Evolutionary conservation across 2,888 invertebrate species (phyloP).

Genomic region (Sphinx pinastri): DNA sequence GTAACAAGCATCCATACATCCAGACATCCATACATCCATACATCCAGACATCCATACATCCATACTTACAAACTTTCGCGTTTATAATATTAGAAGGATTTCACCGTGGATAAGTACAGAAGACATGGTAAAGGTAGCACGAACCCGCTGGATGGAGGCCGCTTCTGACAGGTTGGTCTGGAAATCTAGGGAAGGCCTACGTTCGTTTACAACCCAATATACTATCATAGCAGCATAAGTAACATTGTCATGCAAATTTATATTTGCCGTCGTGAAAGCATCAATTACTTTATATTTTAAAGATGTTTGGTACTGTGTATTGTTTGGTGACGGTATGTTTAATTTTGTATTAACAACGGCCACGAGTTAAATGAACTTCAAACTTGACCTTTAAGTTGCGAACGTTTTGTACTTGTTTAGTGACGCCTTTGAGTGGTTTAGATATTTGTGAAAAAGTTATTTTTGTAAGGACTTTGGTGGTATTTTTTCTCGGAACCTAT

Average conservation of each 20-base stretch:
- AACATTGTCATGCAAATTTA: slow-evolving; percentile 4
- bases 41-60: no score
- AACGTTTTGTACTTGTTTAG: slow-evolving; percentile 39
- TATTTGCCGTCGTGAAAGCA: not conserved
- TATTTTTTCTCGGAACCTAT: not conserved
- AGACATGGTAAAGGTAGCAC: no score
- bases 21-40: no score
- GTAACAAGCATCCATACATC: no score
- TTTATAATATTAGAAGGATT: no score
- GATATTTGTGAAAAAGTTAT: not conserved
- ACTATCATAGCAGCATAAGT: not conserved
- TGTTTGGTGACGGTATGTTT: slow-evolving; percentile 1
- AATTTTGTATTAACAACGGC: slow-evolving; percentile 31
- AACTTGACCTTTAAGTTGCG: slow-evolving; percentile 61
- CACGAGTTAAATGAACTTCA: slow-evolving; percentile 67
- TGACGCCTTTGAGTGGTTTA: slow-evolving; percentile 30
- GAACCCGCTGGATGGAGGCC: no score
- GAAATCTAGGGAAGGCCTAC: no score
- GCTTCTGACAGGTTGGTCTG: no score
- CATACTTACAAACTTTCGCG: no score
- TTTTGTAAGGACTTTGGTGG: not conserved
- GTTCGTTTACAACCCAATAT: not conserved
- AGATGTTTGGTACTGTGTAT: not conserved
- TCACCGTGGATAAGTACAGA: no score
- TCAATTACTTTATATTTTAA: not conserved